phyloP scores from a whole-genome alignment of 2,888 invertebrate species.

The Scaptomyza parva region DNA sequence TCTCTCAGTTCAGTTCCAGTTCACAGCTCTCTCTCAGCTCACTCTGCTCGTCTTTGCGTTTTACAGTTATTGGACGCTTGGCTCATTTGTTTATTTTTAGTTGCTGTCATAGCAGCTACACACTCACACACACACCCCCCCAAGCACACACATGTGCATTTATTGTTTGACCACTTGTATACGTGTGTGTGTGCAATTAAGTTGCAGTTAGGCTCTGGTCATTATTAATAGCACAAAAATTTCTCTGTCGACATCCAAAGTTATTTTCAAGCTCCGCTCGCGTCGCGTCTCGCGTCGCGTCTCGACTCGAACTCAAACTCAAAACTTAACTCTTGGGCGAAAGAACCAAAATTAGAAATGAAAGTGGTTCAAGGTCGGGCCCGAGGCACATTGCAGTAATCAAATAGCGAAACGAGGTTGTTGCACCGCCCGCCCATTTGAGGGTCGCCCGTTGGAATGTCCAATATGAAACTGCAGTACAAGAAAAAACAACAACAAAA shows the following conservation, averaged over 20 bases:
- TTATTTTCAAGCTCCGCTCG: conserved; percentile 16
- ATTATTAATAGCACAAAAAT: conserved; percentile 54
- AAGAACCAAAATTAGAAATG: conserved; percentile 62
- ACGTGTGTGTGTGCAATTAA: conserved; percentile 55
- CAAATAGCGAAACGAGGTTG: conserved; percentile 68
- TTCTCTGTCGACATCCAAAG: conserved; percentile 29
- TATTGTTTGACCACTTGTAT: conserved; percentile 31
- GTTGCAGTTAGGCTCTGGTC: conserved; percentile 54
- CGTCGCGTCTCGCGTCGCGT: no score
- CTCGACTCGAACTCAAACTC: background rate
- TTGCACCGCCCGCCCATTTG: conserved; percentile 62
- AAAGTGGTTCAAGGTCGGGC: conserved; percentile 76
- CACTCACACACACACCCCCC: conserved; percentile 9
- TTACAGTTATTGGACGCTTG: conserved; percentile 35
- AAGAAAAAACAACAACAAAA: background rate
- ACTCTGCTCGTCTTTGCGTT: background rate
- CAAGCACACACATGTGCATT: conserved; percentile 1
- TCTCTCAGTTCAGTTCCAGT: conserved; percentile 23
- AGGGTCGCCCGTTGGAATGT: conserved; percentile 9
- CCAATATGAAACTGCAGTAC: conserved; percentile 2
- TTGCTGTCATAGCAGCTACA: conserved; percentile 58
- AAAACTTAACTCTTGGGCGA: conserved; percentile 5
- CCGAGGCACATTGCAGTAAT: conserved; percentile 39
- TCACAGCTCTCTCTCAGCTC: conserved; percentile 9
- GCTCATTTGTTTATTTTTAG: conserved; percentile 80